Evolutionary conservation across 2,113 vertebrate genomes (phyloP).

Genomic region (Esox niger): DNA sequence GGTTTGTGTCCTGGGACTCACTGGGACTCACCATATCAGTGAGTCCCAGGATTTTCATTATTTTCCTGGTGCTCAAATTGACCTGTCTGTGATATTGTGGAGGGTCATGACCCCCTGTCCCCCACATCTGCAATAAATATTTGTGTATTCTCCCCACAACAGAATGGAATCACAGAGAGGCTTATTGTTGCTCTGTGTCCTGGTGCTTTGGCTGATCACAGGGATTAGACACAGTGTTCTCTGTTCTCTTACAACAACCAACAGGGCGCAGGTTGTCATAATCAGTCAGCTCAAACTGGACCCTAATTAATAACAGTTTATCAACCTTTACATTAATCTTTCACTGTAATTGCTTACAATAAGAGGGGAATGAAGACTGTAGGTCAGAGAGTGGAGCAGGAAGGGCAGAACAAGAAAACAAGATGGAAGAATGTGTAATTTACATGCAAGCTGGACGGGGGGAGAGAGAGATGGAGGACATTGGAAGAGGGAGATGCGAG

Average conservation of each 20-base stretch:
- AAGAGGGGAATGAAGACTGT: conserved; percentile 5
- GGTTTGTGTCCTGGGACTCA: too few relatives aligned
- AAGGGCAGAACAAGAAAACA: background rate
- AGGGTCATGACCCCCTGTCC: too few relatives aligned
- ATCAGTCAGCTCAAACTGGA: conserved; percentile 35
- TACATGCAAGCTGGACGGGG: background rate
- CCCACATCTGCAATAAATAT: too few relatives aligned
- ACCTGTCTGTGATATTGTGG: too few relatives aligned
- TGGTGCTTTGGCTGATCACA: conserved; percentile 65
- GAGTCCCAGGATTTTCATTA: too few relatives aligned
- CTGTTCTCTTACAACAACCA: conserved; percentile 54
- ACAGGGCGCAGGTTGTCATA: conserved; percentile 44
- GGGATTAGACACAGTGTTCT: conserved; percentile 49
- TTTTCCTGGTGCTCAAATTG: too few relatives aligned
- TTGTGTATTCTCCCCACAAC: conserved; percentile 2
- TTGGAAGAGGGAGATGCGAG: too few relatives aligned
- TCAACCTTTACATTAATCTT: conserved; percentile 64
- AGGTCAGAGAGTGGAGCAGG: conserved; percentile 10
- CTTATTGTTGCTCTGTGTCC: conserved; percentile 42
- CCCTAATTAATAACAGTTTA: conserved; percentile 39
- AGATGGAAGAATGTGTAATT: conserved; percentile 7
- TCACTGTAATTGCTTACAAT: conserved; percentile 11
- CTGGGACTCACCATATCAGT: too few relatives aligned
- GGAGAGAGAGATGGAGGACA: background rate
- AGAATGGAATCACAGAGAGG: conserved; percentile 33